Conservation (phyloP, 2,113 vertebrate genomes). For the Daubentonia madagascariensis region DNA sequence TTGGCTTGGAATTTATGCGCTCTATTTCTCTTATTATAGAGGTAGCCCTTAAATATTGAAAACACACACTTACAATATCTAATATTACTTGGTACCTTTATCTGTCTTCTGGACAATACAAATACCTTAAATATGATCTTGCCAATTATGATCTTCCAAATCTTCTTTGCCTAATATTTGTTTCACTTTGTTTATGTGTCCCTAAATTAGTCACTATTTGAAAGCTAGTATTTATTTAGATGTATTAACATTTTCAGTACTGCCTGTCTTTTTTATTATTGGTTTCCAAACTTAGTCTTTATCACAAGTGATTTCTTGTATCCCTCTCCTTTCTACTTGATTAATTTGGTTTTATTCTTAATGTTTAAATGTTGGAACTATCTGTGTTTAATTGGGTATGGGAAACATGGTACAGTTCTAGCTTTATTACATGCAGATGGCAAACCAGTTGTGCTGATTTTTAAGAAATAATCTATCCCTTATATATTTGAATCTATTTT, state of each 20-base stretch:
- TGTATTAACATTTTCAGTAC: not conserved
- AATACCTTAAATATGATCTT: not conserved
- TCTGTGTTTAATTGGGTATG: not conserved
- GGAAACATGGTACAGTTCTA: not conserved
- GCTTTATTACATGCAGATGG: not conserved
- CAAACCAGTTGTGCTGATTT: not conserved
- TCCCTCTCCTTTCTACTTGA: not conserved
- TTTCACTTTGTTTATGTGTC: not conserved
- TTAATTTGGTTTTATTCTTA: not conserved
- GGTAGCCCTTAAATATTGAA: not conserved
- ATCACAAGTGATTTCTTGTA: not conserved
- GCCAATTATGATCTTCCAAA: not conserved
- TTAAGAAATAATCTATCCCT: not conserved
- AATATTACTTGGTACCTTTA: not conserved
- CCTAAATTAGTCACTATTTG: not conserved
- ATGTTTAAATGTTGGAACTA: not conserved
- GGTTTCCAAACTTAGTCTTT: not conserved
- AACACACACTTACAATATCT: not conserved
- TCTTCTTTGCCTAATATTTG: not conserved
- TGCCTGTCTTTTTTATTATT: not conserved
- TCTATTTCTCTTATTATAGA: not conserved
- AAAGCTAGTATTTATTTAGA: not conserved
- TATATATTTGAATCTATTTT: not conserved
- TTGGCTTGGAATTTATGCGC: not conserved
- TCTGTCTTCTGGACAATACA: not conserved